A percentile compares a stretch with the other conserved stretches of the same genome.
Conservation (phyloP, 1,140 invertebrate genomes). For the Macrostomum lignano region DNA sequence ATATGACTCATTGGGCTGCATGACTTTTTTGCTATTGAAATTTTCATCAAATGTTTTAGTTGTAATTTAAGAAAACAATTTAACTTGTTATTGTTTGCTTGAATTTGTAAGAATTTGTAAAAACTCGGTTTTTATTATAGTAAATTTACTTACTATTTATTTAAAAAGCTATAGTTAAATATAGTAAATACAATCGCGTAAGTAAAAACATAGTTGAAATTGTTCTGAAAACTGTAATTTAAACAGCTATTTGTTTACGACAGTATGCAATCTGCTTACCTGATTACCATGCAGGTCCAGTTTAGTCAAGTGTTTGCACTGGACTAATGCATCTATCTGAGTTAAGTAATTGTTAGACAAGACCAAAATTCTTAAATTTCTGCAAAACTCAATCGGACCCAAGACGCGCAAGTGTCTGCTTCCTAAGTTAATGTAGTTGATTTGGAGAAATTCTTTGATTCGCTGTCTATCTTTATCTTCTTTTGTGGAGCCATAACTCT, state of each 20-base stretch:
- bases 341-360: slow-evolving; percentile 19
- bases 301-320: slow-evolving; percentile 17
- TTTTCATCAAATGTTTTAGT: too few relatives aligned
- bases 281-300: slow-evolving; percentile 23
- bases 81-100: too few relatives aligned
- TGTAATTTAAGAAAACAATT: too few relatives aligned
- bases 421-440: too few relatives aligned
- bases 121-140: neutral
- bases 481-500: slow-evolving; percentile 12
- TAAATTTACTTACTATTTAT: neutral
- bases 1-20: too few relatives aligned
- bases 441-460: too few relatives aligned
- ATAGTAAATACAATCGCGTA: neutral
- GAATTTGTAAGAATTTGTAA: slow-evolving; percentile 12
- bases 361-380: slow-evolving; percentile 16
- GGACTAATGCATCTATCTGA: slow-evolving; percentile 15
- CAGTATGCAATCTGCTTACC: slow-evolving; percentile 10
- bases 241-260: neutral
- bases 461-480: slow-evolving; percentile 12
- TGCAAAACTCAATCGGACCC: slow-evolving; percentile 13
- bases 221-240: neutral
- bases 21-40: too few relatives aligned
- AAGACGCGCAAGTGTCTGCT: too few relatives aligned
- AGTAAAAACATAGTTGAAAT: neutral
- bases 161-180: neutral